These are phyloP conservation scores for Helogale parvula DNA, from an alignment of 2,113 vertebrate genomes.

Conservation along the genomic window DNA sequence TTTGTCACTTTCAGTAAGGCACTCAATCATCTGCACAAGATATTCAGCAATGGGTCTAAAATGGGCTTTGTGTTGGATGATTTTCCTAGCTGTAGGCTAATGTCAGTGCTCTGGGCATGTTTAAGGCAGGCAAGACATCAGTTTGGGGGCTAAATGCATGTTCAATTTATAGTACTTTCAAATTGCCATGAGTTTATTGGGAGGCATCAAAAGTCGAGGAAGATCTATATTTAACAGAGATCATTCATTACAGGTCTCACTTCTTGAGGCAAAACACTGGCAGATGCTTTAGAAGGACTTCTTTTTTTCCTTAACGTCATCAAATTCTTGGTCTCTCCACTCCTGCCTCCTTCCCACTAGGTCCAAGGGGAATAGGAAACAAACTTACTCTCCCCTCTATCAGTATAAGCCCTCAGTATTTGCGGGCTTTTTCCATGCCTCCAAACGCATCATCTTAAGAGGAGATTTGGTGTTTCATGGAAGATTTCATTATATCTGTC, in stretches of 20 bases:
- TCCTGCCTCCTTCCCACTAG: neutral
- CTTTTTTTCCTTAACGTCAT: neutral
- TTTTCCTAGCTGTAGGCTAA: neutral
- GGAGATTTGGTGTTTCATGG: slow-evolving; percentile 43
- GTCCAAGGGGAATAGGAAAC: slow-evolving; percentile 42
- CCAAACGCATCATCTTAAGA: slow-evolving; percentile 31
- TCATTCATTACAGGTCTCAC: neutral
- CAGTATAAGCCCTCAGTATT: neutral
- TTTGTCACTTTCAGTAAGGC: neutral
- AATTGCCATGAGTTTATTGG: neutral
- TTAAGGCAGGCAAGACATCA: neutral
- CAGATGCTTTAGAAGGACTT: neutral
- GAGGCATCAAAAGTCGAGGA: neutral
- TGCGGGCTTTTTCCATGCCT: neutral
- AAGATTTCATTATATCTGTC: slow-evolving; percentile 51
- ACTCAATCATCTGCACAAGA: neutral
- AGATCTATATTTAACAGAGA: neutral
- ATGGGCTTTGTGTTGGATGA: neutral
- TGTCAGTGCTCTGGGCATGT: neutral
- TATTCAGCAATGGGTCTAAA: neutral
- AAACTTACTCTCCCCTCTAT: neutral
- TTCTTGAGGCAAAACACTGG: neutral
- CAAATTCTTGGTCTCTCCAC: neutral
- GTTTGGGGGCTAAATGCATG: neutral
- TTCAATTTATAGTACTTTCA: neutral